phyloP scores from a whole-genome alignment of 2,888 invertebrate species.

The Drosophila engyochracea region DNA sequence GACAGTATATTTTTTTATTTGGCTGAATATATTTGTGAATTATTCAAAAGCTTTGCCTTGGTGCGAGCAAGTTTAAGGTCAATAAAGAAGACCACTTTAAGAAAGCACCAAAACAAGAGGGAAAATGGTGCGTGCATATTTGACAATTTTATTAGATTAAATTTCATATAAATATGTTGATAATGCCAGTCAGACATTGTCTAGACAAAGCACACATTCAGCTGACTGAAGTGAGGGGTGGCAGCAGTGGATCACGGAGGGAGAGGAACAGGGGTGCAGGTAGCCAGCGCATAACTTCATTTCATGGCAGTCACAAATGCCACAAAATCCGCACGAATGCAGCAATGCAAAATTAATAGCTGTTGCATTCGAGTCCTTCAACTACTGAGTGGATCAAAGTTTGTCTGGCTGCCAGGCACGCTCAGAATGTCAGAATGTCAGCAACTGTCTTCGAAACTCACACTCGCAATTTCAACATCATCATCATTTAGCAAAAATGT shows the following conservation, averaged over 20 bases:
- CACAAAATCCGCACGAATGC: conserved; percentile 71
- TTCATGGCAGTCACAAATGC: conserved; percentile 69
- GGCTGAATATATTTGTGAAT: conserved; percentile 51
- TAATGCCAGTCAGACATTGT: conserved; percentile 71
- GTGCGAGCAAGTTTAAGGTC: conserved; percentile 55
- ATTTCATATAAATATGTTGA: conserved; percentile 75
- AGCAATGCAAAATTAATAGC: conserved; percentile 75
- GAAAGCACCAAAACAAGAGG: background rate
- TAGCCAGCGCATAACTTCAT: conserved; percentile 48
- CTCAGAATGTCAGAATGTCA: conserved; percentile 59
- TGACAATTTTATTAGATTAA: conserved; percentile 72
- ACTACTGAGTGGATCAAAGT: conserved; percentile 42
- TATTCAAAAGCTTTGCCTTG: conserved; percentile 56
- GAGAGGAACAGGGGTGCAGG: conserved; percentile 15
- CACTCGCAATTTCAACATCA: conserved; percentile 34
- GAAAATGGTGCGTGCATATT: conserved; percentile 54
- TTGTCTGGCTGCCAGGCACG: conserved; percentile 43
- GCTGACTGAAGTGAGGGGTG: conserved; percentile 53
- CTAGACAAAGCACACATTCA: conserved; percentile 62
- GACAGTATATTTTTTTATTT: conserved; percentile 22
- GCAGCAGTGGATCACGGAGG: conserved; percentile 1
- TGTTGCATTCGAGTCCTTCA: conserved; percentile 57
- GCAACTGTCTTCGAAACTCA: conserved; percentile 47
- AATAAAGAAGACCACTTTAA: conserved; percentile 48
- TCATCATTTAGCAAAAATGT: conserved; percentile 60